Base-by-base conservation (phyloP, 2,888 invertebrate species). In the Pseudoips prasinana region DNA sequence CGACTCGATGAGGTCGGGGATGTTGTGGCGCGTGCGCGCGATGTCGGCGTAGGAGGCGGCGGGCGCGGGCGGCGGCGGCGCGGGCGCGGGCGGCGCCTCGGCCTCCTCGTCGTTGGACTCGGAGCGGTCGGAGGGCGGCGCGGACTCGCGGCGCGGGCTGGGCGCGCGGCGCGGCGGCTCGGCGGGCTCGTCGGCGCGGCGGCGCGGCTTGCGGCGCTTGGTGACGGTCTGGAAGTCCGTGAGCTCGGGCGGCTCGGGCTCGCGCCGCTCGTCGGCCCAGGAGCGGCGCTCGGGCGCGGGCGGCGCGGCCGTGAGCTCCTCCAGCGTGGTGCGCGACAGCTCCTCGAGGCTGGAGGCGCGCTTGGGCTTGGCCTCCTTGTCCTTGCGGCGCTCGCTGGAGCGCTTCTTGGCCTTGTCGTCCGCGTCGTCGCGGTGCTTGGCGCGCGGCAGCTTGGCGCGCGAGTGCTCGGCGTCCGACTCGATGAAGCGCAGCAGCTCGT, bases 211-310 rank as follows among this genome's bases (percentile, higher is more conserved):
- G 75, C 94, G 94, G 73, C 94, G 94, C 71, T 95, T 96, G 37
- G 93, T 94, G 31, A 96, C 96, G 30, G 95, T 94, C 73, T 94
- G 93, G 82, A 95, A 96, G 65, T 95, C 96, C 7, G 93, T 89
- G 30, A 91, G 90, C 73, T 93, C 93, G 49, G 55, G 38, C 33
- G 44, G 49, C 46, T 31, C 51, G 78, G 54, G 88, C 86, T 59
- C 91, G 1, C 20, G 49, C 40, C 31, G 55, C 33, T 58, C 56
- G 29, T 29, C 30, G 37, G 49, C 10, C 41, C 34, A 48, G 34
- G n/a, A n/a, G 40, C 52, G 45, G 41, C 52, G 36, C 30, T 43
- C 29, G 40, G 45, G 49, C 45, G 33, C 51, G 27, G 8, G 33
- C 70, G 71, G 48, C 28, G 24, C 33, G 35, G 89, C 90, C 17